Conservation (phyloP, 2,797 vertebrate species). For the Enteromius anoplus region DNA sequence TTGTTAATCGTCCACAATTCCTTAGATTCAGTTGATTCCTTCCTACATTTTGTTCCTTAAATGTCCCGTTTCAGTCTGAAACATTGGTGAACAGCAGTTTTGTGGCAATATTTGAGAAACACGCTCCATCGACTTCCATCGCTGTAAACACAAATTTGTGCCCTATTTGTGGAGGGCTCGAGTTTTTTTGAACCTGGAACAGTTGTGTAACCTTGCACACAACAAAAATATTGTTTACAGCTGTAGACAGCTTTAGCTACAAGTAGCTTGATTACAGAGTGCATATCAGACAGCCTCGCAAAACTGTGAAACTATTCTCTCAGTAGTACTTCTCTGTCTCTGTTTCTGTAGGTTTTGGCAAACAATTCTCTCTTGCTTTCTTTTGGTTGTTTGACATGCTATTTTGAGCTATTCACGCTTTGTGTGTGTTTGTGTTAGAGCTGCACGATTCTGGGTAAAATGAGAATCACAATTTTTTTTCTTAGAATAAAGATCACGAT, state of each 20-base stretch:
- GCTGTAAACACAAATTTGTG: background rate
- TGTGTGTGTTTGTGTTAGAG: conserved; percentile 2
- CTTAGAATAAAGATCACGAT: too few relatives aligned
- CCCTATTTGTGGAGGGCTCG: background rate
- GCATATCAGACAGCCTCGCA: conserved; percentile 20
- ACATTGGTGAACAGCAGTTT: background rate
- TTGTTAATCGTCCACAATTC: background rate
- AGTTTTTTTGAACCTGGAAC: background rate
- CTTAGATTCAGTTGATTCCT: background rate
- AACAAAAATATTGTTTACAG: conserved; percentile 21
- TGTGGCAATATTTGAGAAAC: background rate
- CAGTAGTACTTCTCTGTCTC: background rate
- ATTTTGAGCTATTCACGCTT: background rate
- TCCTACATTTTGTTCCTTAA: background rate
- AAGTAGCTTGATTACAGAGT: conserved; percentile 14
- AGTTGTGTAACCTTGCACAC: background rate
- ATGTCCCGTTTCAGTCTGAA: background rate
- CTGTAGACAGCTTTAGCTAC: conserved; percentile 13
- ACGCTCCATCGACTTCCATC: background rate
- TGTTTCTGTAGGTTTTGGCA: background rate
- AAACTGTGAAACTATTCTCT: conserved; percentile 12
- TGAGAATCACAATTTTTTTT: too few relatives aligned
- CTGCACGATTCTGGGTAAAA: too few relatives aligned
- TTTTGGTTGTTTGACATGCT: conserved; percentile 5
- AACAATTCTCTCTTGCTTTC: background rate